Conservation (phyloP, 2,888 invertebrate genomes). For the Electrophaes corylata region DNA sequence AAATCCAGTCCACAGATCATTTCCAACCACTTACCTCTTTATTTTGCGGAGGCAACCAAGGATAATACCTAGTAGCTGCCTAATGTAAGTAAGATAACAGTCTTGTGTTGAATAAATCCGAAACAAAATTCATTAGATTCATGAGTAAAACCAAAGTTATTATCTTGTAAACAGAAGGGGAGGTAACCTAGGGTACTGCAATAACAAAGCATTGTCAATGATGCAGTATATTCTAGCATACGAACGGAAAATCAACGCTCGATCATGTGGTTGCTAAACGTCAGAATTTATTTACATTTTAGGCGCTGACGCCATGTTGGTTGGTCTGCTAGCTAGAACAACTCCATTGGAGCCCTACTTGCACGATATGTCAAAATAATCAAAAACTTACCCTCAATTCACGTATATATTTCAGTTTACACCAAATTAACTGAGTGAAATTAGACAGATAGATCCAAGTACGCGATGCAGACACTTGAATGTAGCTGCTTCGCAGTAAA, state of each 20-base stretch:
- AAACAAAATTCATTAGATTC: not conserved
- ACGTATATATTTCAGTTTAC: slow-evolving; percentile 83
- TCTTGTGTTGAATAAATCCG: too few relatives aligned
- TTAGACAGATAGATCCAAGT: slow-evolving; percentile 88
- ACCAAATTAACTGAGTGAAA: slow-evolving; percentile 86
- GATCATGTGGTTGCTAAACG: slow-evolving; percentile 37
- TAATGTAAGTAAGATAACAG: too few relatives aligned
- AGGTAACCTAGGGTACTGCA: not conserved
- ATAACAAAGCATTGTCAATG: not conserved
- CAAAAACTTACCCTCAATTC: slow-evolving; percentile 77
- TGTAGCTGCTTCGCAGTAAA: slow-evolving; percentile 86
- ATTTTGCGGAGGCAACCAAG: too few relatives aligned
- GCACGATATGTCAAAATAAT: slow-evolving; percentile 50
- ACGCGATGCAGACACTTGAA: slow-evolving; percentile 87
- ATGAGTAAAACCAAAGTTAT: not conserved
- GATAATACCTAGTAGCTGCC: too few relatives aligned
- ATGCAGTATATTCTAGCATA: not conserved
- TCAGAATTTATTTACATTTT: slow-evolving; percentile 80
- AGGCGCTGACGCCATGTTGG: slow-evolving; percentile 82
- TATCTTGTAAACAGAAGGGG: not conserved
- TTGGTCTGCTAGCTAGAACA: slow-evolving; percentile 73
- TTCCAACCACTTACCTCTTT: not conserved
- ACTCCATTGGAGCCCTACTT: slow-evolving; percentile 71
- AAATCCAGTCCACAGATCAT: not conserved
- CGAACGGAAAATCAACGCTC: not conserved